These are phyloP conservation scores for Metalampra italica DNA, from an alignment of 2,888 invertebrate genomes.

Conservation along the genomic window DNA sequence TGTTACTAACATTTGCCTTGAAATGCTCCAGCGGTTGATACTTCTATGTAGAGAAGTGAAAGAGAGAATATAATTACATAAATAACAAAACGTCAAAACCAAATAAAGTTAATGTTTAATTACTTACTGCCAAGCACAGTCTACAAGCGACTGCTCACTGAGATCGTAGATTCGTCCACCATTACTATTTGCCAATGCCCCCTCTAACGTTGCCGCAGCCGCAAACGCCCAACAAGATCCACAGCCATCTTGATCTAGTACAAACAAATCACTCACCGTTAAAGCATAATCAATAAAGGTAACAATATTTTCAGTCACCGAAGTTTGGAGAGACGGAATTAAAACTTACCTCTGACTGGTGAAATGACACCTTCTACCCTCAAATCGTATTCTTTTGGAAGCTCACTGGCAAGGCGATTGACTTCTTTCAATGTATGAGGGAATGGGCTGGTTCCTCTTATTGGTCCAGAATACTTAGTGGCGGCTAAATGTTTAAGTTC, in stretches of 20 bases:
- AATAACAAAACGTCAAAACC: too few relatives aligned
- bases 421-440: conserved; percentile 33
- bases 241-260: conserved; percentile 38
- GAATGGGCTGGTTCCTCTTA: conserved; percentile 23
- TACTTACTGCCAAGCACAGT: conserved; percentile 50
- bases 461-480: conserved; percentile 17
- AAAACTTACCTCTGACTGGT: conserved; percentile 34
- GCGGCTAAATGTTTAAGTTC: conserved; percentile 29
- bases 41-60: too few relatives aligned
- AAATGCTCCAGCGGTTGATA: background rate
- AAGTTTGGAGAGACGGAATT: too few relatives aligned
- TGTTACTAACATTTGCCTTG: background rate
- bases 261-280: too few relatives aligned
- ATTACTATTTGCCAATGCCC: conserved; percentile 32
- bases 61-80: too few relatives aligned
- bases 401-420: conserved; percentile 18
- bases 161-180: conserved; percentile 37
- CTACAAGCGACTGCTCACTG: conserved; percentile 47
- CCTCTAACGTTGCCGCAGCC: conserved; percentile 38
- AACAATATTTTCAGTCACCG: too few relatives aligned
- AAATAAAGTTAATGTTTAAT: too few relatives aligned
- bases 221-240: conserved; percentile 51
- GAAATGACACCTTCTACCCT: conserved; percentile 39
- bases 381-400: conserved; percentile 42
- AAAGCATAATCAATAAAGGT: too few relatives aligned